Evolutionary conservation across 2,888 invertebrate genomes (phyloP).

Genomic region (Ophraella communa): DNA sequence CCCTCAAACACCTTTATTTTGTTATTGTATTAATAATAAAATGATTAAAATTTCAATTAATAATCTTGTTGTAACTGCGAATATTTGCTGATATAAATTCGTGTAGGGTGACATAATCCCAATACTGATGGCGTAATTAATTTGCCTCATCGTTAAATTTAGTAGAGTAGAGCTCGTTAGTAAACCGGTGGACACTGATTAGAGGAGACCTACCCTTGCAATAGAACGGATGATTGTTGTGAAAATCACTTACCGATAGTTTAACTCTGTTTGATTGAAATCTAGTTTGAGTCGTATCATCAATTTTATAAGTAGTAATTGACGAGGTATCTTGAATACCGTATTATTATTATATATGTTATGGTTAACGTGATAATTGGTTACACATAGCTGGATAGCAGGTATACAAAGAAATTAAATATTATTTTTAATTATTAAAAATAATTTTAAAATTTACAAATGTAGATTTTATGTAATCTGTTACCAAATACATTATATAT

Average conservation of each 20-base stretch:
- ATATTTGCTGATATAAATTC: conserved; percentile 39
- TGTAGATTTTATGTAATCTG: no score
- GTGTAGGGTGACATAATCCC: conserved; percentile 41
- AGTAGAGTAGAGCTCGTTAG: conserved; percentile 42
- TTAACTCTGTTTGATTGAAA: not conserved
- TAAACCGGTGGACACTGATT: conserved; percentile 41
- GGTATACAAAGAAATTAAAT: no score
- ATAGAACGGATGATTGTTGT: conserved; percentile 28
- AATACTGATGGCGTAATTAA: conserved; percentile 43
- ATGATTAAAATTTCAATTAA: conserved; percentile 38
- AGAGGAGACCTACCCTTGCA: conserved; percentile 31
- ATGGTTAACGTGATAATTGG: no score
- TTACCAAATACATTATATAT: no score
- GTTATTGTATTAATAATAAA: no score
- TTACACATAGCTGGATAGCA: no score
- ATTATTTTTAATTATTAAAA: no score
- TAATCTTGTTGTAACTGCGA: conserved; percentile 39
- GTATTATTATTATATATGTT: no score
- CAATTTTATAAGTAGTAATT: no score
- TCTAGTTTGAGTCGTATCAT: not conserved
- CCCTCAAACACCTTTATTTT: no score
- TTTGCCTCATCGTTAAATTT: conserved; percentile 42
- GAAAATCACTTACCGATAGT: conserved; percentile 14
- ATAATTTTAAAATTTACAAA: no score
- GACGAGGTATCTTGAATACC: no score